These are phyloP conservation scores for Sturnus vulgaris DNA, from an alignment of 2,113 vertebrate genomes.

Conservation along the genomic window DNA sequence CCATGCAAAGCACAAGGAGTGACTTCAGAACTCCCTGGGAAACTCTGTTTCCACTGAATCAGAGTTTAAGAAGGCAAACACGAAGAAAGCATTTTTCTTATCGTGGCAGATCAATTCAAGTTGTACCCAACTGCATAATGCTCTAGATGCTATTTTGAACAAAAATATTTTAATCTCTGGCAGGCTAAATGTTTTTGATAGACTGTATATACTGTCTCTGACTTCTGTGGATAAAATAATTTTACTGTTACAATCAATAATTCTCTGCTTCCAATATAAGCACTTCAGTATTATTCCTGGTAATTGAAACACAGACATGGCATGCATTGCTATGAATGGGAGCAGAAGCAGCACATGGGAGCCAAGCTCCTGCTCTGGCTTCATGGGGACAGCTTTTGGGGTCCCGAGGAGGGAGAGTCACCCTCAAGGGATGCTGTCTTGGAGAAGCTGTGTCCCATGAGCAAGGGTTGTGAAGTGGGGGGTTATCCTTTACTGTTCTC, in stretches of 20 bases:
- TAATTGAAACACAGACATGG: background rate
- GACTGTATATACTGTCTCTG: background rate
- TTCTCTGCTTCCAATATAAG: background rate
- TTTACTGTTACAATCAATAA: slow-evolving; percentile 12
- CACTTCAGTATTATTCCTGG: background rate
- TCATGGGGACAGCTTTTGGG: rapidly evolving
- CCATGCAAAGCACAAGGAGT: background rate
- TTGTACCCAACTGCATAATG: background rate
- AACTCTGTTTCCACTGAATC: background rate
- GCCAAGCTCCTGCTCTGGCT: background rate
- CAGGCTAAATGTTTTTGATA: background rate
- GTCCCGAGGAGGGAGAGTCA: rapidly evolving
- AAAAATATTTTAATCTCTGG: background rate
- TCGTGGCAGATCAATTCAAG: background rate
- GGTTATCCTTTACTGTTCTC: background rate
- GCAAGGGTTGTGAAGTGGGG: background rate
- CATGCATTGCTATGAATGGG: background rate
- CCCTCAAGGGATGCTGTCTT: background rate
- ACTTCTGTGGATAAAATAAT: background rate
- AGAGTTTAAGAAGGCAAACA: background rate
- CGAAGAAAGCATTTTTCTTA: background rate
- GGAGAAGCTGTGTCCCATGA: background rate
- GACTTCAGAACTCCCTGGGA: background rate
- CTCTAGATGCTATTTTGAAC: background rate
- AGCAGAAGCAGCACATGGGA: background rate